phyloP scores from a whole-genome alignment of 2,888 invertebrate genomes.

The Calephelis perditalis region DNA sequence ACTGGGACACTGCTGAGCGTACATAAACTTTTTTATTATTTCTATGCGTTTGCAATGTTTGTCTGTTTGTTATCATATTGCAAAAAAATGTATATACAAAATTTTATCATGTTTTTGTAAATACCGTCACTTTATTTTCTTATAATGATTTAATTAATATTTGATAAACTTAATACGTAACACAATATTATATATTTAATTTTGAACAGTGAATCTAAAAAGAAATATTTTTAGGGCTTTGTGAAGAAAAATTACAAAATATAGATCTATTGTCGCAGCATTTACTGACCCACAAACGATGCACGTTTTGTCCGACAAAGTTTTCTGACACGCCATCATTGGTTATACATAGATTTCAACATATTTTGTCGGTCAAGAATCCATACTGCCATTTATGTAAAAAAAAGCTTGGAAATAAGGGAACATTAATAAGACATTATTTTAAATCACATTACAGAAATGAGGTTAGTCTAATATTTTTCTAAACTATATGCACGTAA shows the following conservation, averaged over 20 bases:
- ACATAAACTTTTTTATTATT: too few relatives aligned
- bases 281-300: conserved; percentile 42
- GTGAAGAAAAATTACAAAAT: conserved; percentile 35
- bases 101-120: too few relatives aligned
- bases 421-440: not conserved
- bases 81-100: not conserved
- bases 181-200: too few relatives aligned
- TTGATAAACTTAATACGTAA: too few relatives aligned
- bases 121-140: too few relatives aligned
- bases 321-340: not conserved
- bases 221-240: conserved; percentile 38
- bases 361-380: not conserved
- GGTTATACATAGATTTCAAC: not conserved
- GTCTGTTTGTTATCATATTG: not conserved
- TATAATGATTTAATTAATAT: too few relatives aligned
- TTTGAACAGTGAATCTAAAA: not conserved
- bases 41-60: too few relatives aligned
- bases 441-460: not conserved
- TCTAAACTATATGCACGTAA: not conserved
- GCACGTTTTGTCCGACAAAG: conserved; percentile 33
- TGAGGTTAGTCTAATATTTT: not conserved
- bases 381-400: not conserved
- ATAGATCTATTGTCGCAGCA: conserved; percentile 36
- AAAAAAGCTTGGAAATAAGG: not conserved
- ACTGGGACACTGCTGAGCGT: not conserved